These are phyloP conservation scores for Malacosoma neustria DNA, from an alignment of 2,888 invertebrate genomes.

Conservation along the genomic window DNA sequence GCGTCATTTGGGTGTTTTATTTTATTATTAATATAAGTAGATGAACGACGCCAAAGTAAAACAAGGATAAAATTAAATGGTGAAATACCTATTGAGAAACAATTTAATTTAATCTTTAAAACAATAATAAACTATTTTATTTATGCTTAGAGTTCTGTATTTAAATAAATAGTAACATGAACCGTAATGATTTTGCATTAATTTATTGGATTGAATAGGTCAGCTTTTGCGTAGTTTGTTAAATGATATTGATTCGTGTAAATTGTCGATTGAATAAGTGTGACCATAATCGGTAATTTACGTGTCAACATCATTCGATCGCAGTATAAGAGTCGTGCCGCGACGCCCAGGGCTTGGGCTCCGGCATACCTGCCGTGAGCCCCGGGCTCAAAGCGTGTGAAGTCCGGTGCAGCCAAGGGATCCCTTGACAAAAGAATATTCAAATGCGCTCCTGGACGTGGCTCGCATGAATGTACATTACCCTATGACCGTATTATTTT, in stretches of 20 bases:
- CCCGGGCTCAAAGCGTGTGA: constrained; percentile 46
- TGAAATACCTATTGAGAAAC: background rate
- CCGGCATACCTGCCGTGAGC: constrained; percentile 36
- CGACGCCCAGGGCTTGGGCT: constrained; percentile 14
- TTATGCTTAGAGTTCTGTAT: background rate
- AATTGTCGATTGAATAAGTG: background rate
- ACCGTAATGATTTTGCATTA: constrained; percentile 3
- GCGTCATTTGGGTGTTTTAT: constrained; percentile 14
- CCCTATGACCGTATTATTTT: constrained; percentile 74
- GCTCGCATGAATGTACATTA: constrained; percentile 68
- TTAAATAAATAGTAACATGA: background rate
- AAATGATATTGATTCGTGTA: background rate
- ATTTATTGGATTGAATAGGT: constrained; percentile 5
- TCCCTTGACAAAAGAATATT: constrained; percentile 52
- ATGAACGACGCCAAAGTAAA: background rate
- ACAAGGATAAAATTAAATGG: background rate
- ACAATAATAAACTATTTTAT: background rate
- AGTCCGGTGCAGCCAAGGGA: constrained; percentile 65
- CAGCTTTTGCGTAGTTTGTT: constrained; percentile 2
- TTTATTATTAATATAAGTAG: background rate
- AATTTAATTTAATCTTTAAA: background rate
- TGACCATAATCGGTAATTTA: background rate
- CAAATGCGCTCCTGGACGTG: constrained; percentile 71
- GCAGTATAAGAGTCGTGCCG: constrained; percentile 15
- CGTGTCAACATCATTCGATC: constrained; percentile 18